Percentiles rank a stretch among this genome's conserved stretches.
Conservation (phyloP, 2,797 vertebrate species). For the Orestias chungarensis region DNA sequence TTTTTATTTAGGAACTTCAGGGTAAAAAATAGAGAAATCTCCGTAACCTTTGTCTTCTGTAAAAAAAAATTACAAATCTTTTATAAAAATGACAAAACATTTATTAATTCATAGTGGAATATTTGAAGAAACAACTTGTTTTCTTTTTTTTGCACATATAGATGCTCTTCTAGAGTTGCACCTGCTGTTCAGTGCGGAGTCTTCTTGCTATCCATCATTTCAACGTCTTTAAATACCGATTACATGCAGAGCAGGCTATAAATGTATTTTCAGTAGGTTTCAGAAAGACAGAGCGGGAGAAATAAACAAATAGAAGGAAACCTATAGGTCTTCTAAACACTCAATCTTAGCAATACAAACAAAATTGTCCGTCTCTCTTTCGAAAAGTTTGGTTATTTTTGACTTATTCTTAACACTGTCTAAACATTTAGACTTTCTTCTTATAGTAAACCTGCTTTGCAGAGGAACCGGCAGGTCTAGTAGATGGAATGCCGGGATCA, state of each 20-base stretch:
- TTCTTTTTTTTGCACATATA: neutral
- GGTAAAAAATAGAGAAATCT: no score
- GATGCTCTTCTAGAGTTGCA: constrained; percentile 19
- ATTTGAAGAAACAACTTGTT: neutral
- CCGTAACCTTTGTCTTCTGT: no score
- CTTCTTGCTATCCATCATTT: constrained; percentile 57
- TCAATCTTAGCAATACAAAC: constrained; percentile 54
- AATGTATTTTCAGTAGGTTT: constrained; percentile 28
- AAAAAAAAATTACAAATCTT: no score
- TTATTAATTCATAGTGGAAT: no score
- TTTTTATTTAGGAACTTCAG: no score
- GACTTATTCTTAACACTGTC: constrained; percentile 41
- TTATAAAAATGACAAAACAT: no score
- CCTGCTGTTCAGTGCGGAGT: constrained; percentile 62
- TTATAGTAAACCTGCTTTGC: constrained; percentile 23
- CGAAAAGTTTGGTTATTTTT: constrained; percentile 54
- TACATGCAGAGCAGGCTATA: constrained; percentile 44
- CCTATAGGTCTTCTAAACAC: constrained; percentile 53
- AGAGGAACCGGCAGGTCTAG: constrained; percentile 6
- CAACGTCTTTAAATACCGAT: constrained; percentile 39
- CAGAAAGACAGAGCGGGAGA: constrained; percentile 12
- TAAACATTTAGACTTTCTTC: constrained; percentile 8
- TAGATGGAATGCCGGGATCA: constrained; percentile 6
- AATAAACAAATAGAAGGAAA: constrained; percentile 33
- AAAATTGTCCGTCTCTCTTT: constrained; percentile 31